Evolutionary conservation across 2,888 invertebrate genomes (phyloP), one percentile per base, ranked within the genome.

Genomic region (Nebria salina): DNA sequence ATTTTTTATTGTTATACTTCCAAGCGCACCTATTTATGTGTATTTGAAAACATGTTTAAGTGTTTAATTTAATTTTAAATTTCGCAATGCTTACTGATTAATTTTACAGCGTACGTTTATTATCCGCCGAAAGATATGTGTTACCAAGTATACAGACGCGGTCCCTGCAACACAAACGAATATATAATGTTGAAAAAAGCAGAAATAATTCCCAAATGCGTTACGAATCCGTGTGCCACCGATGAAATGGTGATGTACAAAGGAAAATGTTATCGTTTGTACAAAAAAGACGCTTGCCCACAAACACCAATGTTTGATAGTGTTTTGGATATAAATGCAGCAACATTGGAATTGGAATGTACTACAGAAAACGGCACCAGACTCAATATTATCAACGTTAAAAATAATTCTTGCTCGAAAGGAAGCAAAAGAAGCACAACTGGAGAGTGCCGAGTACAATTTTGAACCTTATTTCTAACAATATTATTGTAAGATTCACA

Each of bases 101-200:
- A 34, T 4, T 34, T 34, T 77, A 42, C 42, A 92, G 92, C 90
- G 7, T 90, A 88, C 84, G 83, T 94, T 34, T 95, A 92, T 85
- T 91, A 94, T 85, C 92, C 94, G 1, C 86, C 89, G 34, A 90
- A 90, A 0, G 91, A 93, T 84, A 88, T 88, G 7, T 95, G 95
- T 84, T 92, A 92, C 89, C 90, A 91, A 74, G 92, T 93, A 0
- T 94, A 91, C 85, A 89, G 90, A 65, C 91, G 89, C 86, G 95
- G 95, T 0, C 95, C 95, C 0, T 95, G 95, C 85, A 83, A 85
- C 0, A 76, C 84, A 0, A 89, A 89, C 0, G 86, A 93, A 79
- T 92, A 93, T 85, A 88, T 94, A 34, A 86, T 92, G 7, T 88
- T 95, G 25, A 89, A 89, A 9, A 83, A 85, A 68, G 88, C 90